Conservation (phyloP, 2,888 invertebrate species). For the Altica lythri region DNA sequence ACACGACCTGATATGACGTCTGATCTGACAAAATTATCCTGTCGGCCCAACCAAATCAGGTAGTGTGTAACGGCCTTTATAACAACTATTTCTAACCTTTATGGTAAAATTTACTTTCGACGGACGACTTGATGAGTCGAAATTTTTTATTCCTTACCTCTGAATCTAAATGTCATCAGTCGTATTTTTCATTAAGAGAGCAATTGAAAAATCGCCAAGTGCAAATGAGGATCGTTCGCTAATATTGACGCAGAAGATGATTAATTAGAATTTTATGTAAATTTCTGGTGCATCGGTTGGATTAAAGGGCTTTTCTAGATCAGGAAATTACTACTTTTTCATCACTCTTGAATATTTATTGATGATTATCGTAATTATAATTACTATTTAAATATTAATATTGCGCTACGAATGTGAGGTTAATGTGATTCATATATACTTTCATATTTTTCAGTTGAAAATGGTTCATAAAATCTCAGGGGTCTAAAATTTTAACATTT, state of each 20-base stretch:
- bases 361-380: background rate
- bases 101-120: no score
- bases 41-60: no score
- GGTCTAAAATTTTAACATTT: conserved; percentile 7
- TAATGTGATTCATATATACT: no score
- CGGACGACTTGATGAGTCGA: no score
- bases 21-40: no score
- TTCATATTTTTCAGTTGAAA: no score
- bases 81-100: no score
- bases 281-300: conserved; percentile 2
- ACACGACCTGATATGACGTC: no score
- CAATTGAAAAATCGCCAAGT: conserved; percentile 10
- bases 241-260: conserved; percentile 9
- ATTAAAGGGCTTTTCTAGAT: background rate
- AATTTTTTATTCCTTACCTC: no score
- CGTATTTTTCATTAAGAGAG: conserved; percentile 8
- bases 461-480: no score
- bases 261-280: conserved; percentile 19
- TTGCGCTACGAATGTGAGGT: no score
- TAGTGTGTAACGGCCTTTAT: no score
- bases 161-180: background rate
- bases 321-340: conserved; percentile 5
- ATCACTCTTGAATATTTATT: background rate
- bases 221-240: conserved; percentile 4
- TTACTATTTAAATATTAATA: background rate